phyloP scores from a whole-genome alignment of 1,140 invertebrate species.

The Maconellicoccus hirsutus region DNA sequence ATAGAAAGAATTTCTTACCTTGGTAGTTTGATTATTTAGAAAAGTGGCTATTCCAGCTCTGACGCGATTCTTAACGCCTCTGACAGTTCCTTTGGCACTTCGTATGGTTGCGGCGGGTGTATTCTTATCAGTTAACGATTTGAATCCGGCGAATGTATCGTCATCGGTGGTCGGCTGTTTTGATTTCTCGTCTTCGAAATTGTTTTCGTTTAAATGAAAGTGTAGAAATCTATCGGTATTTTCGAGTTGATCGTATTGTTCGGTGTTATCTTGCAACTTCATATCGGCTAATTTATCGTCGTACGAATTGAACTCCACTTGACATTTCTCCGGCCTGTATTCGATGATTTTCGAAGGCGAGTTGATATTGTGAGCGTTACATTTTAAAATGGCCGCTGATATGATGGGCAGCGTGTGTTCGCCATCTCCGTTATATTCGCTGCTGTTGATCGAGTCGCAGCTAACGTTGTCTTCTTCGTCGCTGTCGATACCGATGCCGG shows the following conservation, averaged over 20 bases:
- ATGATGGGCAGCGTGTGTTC: slow-evolving; percentile 23
- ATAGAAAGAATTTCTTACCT: slow-evolving; percentile 40
- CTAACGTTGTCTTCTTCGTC: slow-evolving; percentile 44
- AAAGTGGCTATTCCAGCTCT: slow-evolving; percentile 87
- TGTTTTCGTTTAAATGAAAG: slow-evolving; percentile 68
- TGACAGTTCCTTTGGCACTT: slow-evolving; percentile 79
- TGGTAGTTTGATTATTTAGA: slow-evolving; percentile 62
- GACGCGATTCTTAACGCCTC: slow-evolving; percentile 87
- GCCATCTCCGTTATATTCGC: slow-evolving; percentile 41
- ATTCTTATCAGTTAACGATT: slow-evolving; percentile 53
- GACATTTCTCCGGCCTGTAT: background rate
- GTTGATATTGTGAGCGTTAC: slow-evolving; percentile 19
- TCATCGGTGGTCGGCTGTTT: slow-evolving; percentile 39
- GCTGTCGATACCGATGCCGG: slow-evolving; percentile 16
- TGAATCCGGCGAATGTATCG: slow-evolving; percentile 67
- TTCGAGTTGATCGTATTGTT: slow-evolving; percentile 10
- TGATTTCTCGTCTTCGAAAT: slow-evolving; percentile 38
- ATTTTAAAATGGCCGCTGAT: slow-evolving; percentile 12
- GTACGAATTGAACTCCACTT: background rate
- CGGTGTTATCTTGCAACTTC: background rate
- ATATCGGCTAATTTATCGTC: background rate
- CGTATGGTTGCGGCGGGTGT: slow-evolving; percentile 56
- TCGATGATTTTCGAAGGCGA: slow-evolving; percentile 12
- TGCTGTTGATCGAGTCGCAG: slow-evolving; percentile 55
- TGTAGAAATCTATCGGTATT: slow-evolving; percentile 47